These are phyloP conservation scores for Anolis apletophallus DNA, from an alignment of 2,797 vertebrate genomes.

Conservation along the genomic window DNA sequence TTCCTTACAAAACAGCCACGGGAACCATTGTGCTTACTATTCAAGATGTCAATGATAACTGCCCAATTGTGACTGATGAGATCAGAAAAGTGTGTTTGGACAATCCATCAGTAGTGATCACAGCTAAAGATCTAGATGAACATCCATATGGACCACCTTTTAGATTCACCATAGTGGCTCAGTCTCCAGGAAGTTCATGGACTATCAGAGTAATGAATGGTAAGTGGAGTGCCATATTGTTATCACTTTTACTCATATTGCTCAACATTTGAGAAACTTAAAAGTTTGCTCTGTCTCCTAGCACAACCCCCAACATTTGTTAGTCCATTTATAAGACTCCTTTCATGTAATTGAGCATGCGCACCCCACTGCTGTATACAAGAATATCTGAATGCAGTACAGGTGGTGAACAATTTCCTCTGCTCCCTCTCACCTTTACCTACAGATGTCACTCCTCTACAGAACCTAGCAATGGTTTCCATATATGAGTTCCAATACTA, in stretches of 20 bases:
- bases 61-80: conserved; percentile 81
- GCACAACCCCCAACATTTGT: background rate
- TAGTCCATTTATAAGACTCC: background rate
- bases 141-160: conserved; percentile 80
- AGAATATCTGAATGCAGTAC: background rate
- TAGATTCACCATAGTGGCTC: conserved; percentile 78
- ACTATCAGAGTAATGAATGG: conserved; percentile 83
- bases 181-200: conserved; percentile 81
- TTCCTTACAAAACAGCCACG: conserved; percentile 85
- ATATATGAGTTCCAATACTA: background rate
- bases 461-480: background rate
- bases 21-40: conserved; percentile 87
- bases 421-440: background rate
- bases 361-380: background rate
- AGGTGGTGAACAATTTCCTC: background rate
- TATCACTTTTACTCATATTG: background rate
- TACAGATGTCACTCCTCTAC: background rate
- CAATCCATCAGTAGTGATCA: conserved; percentile 77
- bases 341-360: background rate
- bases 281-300: background rate
- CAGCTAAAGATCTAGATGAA: conserved; percentile 72
- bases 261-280: background rate
- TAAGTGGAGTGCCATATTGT: conserved; percentile 71
- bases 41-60: conserved; percentile 82
- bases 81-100: conserved; percentile 77